These are phyloP conservation scores for Theonella swinhoei DNA, from an alignment of 37 sponge, comb jelly and placozoan genomes.

Conservation along the genomic window DNA sequence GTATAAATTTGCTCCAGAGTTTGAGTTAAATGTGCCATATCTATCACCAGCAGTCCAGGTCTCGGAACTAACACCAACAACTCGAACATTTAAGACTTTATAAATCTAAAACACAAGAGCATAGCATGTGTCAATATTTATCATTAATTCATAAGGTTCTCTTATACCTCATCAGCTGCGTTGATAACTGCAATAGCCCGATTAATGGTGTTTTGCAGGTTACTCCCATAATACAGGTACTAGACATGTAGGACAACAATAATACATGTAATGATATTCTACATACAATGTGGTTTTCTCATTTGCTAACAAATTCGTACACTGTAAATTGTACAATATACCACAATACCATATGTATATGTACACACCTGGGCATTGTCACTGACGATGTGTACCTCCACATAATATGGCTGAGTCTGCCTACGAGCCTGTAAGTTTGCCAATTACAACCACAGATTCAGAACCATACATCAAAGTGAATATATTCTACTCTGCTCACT, in stretches of 20 bases:
- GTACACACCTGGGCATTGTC: conserved; percentile 3
- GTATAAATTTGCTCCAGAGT: not conserved
- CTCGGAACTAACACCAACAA: not conserved
- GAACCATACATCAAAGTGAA: no score
- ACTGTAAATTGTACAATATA: no score
- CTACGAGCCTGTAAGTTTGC: not conserved
- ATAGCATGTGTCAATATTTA: not conserved
- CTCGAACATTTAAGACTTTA: not conserved
- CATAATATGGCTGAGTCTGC: not conserved
- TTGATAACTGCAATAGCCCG: conserved; percentile 34
- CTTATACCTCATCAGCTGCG: conserved; percentile 21
- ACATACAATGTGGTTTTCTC: no score
- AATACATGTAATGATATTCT: no score
- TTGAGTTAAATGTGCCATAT: not conserved
- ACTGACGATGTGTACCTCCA: not conserved
- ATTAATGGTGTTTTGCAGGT: conserved; percentile 33
- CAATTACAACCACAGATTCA: no score
- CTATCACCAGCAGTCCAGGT: not conserved
- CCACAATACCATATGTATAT: no score
- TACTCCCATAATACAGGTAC: conserved; percentile 24
- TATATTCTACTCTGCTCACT: no score
- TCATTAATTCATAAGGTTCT: not conserved
- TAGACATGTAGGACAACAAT: no score
- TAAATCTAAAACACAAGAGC: not conserved
- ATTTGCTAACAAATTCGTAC: no score